A percentile compares a stretch with the other conserved stretches of the same genome.
Evolutionary conservation across 2,113 vertebrate species (phyloP).

Genomic region (Bucco capensis): DNA sequence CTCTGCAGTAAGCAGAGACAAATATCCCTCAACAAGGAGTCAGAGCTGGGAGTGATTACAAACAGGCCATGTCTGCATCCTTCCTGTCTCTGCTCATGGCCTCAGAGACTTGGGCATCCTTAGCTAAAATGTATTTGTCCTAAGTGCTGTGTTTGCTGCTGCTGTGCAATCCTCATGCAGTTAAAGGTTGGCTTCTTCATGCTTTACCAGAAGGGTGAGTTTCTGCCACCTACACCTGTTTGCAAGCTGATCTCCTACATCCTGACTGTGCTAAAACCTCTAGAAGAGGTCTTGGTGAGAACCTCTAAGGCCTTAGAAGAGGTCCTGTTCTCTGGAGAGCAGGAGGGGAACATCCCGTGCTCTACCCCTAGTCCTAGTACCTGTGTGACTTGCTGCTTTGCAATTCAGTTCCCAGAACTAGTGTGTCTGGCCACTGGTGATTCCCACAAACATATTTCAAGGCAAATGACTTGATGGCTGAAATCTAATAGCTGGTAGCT

Average conservation of each 20-base stretch:
- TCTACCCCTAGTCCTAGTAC: constrained; percentile 2
- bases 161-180: background rate
- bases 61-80: background rate
- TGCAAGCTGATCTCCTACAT: background rate
- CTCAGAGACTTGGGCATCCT: background rate
- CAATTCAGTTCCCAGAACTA: constrained; percentile 62
- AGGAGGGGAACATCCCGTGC: background rate
- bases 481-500: constrained; percentile 69
- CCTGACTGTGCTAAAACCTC: background rate
- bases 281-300: too few relatives aligned
- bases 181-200: background rate
- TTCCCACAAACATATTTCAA: constrained; percentile 70
- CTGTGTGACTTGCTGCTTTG: constrained; percentile 34
- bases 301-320: too few relatives aligned
- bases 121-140: constrained; percentile 2
- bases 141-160: background rate
- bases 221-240: background rate
- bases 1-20: background rate
- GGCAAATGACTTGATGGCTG: constrained; percentile 59
- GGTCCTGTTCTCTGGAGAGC: background rate
- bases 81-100: background rate
- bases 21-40: background rate
- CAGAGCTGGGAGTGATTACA: background rate
- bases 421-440: constrained; percentile 54
- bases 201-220: background rate